Evolutionary conservation across 2,888 invertebrate species (phyloP), one percentile per base, ranked within the genome.

Genomic region (Ormia ochracea): DNA sequence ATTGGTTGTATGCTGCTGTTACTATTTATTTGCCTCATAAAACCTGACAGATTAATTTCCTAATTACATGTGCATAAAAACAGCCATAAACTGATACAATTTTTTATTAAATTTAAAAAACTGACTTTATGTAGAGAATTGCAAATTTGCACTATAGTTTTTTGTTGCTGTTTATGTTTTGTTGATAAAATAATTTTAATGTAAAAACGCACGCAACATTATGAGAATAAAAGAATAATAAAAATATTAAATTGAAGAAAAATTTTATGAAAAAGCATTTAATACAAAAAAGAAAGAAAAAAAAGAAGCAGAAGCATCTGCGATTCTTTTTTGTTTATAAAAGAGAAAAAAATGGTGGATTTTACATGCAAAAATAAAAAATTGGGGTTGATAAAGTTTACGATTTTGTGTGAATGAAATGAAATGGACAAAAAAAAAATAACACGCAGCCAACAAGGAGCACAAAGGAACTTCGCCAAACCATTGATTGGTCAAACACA

Each of bases 1-100:
- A 33, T 43, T 43, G 21, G 33, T 6, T 69, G 19, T 50, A 26
- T 21, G 59, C 70, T 50, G 21, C 28, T 59, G 58, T 45, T 52
- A 19, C 66, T 52, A 68, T 75, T 75, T 45, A 61, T 80, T 56
- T 82, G 78, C 74, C 59, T 82, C 78, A 80, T 83, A 82, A 83
- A 82, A 77, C 56, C 81, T 82, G 82, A 81, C 78, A 82, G 82
- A 82, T 83, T 82, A 83, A 82, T 83, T 82, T 83, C 76, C 81
- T 83, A 82, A 83, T 84, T 82, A 82, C 70, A 74, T 70, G 81
- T 9, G 58, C 33, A 45, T 56, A 61, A 81, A 74, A 82, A 75
- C 43, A 23, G 23, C 65, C 70, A 72, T 59, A 70, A 75, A 52
- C 54, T 48, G 41, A 45, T 54, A 63, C 58, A 56, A 21, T 21